Percentiles rank a stretch among this genome's conserved stretches.
These are phyloP conservation scores for Labrus mixtus DNA, from an alignment of 2,113 vertebrate species.

Conservation along the genomic window DNA sequence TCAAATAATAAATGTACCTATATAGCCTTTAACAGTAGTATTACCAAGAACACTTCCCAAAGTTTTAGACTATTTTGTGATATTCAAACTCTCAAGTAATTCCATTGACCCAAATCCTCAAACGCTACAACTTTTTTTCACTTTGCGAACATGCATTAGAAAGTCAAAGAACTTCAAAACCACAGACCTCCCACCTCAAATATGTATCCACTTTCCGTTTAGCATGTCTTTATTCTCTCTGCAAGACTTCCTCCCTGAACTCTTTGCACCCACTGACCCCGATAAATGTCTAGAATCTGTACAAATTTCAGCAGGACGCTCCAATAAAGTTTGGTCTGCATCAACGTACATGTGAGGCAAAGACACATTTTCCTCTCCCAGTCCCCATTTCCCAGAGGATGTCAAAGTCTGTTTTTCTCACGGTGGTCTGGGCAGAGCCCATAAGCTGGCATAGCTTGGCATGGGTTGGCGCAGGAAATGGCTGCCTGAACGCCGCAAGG, in stretches of 20 bases:
- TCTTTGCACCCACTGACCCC: constrained; percentile 9
- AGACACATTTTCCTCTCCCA: neutral
- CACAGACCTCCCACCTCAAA: neutral
- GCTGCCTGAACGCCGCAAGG: constrained; percentile 58
- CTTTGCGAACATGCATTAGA: constrained; percentile 33
- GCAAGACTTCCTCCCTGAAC: neutral
- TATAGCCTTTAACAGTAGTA: no score
- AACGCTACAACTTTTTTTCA: neutral
- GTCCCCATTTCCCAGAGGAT: constrained; percentile 51
- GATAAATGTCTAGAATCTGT: neutral
- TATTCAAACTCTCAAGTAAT: no score
- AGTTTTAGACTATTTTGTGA: no score
- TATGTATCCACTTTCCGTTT: constrained; percentile 15
- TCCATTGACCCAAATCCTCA: neutral
- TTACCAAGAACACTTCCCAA: no score
- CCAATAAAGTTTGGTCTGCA: neutral
- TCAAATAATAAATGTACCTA: no score
- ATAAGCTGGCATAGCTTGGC: constrained; percentile 48
- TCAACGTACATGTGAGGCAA: neutral
- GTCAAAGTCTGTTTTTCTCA: constrained; percentile 62
- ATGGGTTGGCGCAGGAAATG: constrained; percentile 71
- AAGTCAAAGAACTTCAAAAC: constrained; percentile 17
- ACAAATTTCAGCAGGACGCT: neutral
- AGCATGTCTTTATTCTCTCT: neutral
- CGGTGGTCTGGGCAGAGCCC: constrained; percentile 59